Percentiles rank a stretch among this genome's conserved stretches.
Conservation (phyloP, 2,888 invertebrate species). For the Monoplex corrugatus region DNA sequence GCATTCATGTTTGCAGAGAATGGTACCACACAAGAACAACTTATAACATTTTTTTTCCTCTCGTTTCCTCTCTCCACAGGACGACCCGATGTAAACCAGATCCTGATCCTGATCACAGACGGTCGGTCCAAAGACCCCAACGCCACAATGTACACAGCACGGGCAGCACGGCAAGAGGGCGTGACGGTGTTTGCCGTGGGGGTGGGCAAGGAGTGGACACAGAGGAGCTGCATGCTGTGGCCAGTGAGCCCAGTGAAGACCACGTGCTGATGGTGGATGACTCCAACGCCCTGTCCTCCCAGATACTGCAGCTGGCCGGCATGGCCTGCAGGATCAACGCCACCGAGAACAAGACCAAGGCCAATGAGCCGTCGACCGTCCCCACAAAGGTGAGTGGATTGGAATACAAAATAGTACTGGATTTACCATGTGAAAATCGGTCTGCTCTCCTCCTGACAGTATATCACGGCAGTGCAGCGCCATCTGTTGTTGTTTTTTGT, state of each 20-base stretch:
- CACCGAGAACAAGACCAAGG: not conserved
- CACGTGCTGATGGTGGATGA: constrained; percentile 39
- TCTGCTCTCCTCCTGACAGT: too few relatives aligned
- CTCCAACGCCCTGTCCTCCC: constrained; percentile 34
- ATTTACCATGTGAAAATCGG: too few relatives aligned
- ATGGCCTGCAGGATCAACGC: constrained; percentile 32
- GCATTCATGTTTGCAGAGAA: too few relatives aligned
- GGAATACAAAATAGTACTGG: too few relatives aligned
- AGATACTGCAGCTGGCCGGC: not conserved
- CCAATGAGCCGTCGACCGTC: not conserved
- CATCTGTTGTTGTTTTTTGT: too few relatives aligned
- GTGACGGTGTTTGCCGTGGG: constrained; percentile 28
- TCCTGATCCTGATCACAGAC: constrained; percentile 54
- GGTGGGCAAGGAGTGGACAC: constrained; percentile 15
- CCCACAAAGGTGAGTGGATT: not conserved
- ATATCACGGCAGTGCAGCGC: too few relatives aligned
- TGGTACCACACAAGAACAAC: too few relatives aligned
- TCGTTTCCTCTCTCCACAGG: constrained; percentile 1
- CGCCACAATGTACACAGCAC: constrained; percentile 47
- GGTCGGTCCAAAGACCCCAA: constrained; percentile 53
- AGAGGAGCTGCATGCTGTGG: constrained; percentile 39
- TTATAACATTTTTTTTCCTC: too few relatives aligned
- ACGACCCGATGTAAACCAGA: constrained; percentile 44
- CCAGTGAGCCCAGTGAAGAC: constrained; percentile 42
- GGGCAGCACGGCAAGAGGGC: not conserved